Evolutionary conservation across 2,113 vertebrate genomes (phyloP).

Genomic region (Amphiprion percula): DNA sequence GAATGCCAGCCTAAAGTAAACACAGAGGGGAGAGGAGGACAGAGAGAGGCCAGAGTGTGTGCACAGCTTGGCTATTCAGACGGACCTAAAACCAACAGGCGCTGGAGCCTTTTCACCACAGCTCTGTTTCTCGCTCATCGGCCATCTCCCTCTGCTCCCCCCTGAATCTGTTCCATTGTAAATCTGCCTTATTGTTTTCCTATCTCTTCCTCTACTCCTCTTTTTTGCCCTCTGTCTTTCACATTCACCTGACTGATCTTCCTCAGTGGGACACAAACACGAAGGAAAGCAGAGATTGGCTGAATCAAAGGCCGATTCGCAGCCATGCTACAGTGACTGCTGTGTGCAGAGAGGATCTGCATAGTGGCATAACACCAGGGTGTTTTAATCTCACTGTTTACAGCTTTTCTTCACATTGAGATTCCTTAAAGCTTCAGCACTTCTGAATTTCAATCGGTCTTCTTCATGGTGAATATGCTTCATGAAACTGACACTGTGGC

Average conservation of each 20-base stretch:
- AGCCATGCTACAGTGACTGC: slow-evolving; percentile 30
- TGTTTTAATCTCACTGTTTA: slow-evolving; percentile 21
- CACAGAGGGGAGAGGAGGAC: slow-evolving; percentile 72
- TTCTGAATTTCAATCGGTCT: slow-evolving; percentile 17
- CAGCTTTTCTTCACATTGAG: slow-evolving; percentile 6
- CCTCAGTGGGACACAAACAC: slow-evolving; percentile 35
- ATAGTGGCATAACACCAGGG: slow-evolving; percentile 13
- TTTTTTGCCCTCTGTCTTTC: slow-evolving; percentile 53
- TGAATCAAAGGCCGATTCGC: slow-evolving; percentile 1
- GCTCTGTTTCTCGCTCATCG: slow-evolving; percentile 48
- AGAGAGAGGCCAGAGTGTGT: slow-evolving; percentile 77
- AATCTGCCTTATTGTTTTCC: slow-evolving; percentile 70
- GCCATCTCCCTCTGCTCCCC: slow-evolving; percentile 33
- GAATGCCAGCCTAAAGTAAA: slow-evolving; percentile 81
- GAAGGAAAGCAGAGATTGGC: not conserved
- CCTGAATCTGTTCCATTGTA: slow-evolving; percentile 64
- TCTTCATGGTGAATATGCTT: slow-evolving; percentile 34
- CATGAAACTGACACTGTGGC: slow-evolving; percentile 60
- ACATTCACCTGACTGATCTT: slow-evolving; percentile 47
- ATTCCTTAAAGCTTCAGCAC: slow-evolving; percentile 10
- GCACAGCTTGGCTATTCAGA: slow-evolving; percentile 78
- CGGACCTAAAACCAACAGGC: slow-evolving; percentile 80
- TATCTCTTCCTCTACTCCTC: slow-evolving; percentile 66
- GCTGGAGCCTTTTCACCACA: slow-evolving; percentile 66
- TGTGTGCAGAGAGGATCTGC: slow-evolving; percentile 54